These are phyloP conservation scores for Climacteris rufus DNA, from an alignment of 2,113 vertebrate species.

Conservation along the genomic window DNA sequence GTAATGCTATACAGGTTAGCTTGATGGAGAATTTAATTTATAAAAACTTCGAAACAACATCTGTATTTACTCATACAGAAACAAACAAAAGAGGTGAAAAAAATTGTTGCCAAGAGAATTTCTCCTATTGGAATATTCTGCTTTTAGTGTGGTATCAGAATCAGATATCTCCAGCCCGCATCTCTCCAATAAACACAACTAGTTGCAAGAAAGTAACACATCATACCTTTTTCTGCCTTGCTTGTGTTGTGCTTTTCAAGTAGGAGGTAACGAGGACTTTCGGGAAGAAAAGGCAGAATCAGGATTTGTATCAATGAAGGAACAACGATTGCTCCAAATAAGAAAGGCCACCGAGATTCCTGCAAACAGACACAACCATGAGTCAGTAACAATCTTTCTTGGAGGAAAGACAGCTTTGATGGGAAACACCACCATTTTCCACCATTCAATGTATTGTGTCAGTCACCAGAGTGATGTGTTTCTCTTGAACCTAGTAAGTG, in stretches of 20 bases:
- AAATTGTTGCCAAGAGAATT: neutral
- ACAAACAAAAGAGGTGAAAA: neutral
- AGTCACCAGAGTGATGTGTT: neutral
- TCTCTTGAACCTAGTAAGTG: neutral
- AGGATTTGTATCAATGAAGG: slow-evolving; percentile 82
- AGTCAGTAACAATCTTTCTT: neutral
- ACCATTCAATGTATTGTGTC: neutral
- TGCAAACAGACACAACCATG: slow-evolving; percentile 24
- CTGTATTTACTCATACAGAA: neutral
- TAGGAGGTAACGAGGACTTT: slow-evolving; percentile 91
- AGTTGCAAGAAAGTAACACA: neutral
- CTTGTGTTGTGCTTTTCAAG: slow-evolving; percentile 82
- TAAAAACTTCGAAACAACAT: neutral
- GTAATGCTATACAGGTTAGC: neutral
- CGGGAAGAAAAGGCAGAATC: slow-evolving; percentile 88
- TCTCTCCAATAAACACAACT: neutral
- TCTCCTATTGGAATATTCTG: neutral
- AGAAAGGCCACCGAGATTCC: slow-evolving; percentile 86
- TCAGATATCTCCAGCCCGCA: neutral
- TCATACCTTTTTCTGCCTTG: slow-evolving; percentile 84
- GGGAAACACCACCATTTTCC: neutral
- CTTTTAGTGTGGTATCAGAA: neutral
- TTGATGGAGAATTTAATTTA: neutral
- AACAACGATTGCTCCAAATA: slow-evolving; percentile 82
- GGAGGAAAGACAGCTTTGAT: neutral